These are phyloP conservation scores for Tuberolachnus salignus DNA, from an alignment of 2,888 invertebrate species.

Conservation along the genomic window DNA sequence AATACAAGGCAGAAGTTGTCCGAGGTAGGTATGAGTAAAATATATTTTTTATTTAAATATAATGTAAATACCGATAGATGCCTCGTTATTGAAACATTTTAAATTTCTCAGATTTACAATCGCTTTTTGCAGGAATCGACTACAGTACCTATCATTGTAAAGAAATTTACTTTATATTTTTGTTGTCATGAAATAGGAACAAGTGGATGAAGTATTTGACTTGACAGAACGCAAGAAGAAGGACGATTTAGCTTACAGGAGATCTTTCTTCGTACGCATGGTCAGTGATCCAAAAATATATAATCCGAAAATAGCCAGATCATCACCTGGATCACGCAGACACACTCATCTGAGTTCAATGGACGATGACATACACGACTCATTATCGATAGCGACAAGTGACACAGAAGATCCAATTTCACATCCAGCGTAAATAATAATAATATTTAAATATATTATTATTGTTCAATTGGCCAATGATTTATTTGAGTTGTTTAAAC, in stretches of 20 bases:
- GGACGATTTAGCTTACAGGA: conserved; percentile 84
- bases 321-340: conserved; percentile 69
- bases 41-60: too few relatives aligned
- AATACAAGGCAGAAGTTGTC: too few relatives aligned
- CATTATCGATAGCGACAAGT: conserved; percentile 60
- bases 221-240: conserved; percentile 76
- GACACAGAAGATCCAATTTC: conserved; percentile 60
- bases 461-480: neutral
- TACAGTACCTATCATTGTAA: neutral
- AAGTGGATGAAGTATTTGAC: conserved; percentile 76
- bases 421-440: conserved; percentile 63
- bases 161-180: conserved; percentile 7
- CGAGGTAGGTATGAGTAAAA: too few relatives aligned
- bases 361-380: conserved; percentile 59
- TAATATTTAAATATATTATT: too few relatives aligned
- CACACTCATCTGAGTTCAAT: conserved; percentile 63
- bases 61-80: too few relatives aligned
- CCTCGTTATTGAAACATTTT: too few relatives aligned
- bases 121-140: too few relatives aligned
- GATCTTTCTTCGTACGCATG: conserved; percentile 97
- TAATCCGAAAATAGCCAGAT: conserved; percentile 86
- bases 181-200: conserved; percentile 63
- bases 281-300: conserved; percentile 96
- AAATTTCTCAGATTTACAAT: too few relatives aligned
- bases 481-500: neutral